A percentile compares a stretch with the other conserved stretches of the same genome.
phyloP scores from a whole-genome alignment of 1,140 invertebrate genomes.

The Camponotus floridanus region DNA sequence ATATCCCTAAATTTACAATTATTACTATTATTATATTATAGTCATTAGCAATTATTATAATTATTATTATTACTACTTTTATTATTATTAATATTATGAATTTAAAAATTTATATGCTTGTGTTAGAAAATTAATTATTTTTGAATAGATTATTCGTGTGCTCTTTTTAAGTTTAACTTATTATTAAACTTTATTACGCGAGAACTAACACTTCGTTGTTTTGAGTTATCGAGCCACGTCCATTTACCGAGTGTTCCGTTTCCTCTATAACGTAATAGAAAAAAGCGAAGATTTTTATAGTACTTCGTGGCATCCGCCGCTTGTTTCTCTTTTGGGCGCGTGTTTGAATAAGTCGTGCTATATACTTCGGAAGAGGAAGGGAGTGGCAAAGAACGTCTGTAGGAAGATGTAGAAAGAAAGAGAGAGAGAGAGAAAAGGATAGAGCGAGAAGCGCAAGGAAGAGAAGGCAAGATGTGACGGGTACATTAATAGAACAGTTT shows the following conservation, averaged over 20 bases:
- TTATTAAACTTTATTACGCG: background rate
- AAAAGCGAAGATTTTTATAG: conserved; percentile 51
- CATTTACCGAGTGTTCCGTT: conserved; percentile 65
- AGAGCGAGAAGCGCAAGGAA: conserved; percentile 40
- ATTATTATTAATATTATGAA: background rate
- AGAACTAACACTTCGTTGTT: background rate
- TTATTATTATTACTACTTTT: background rate
- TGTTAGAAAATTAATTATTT: background rate
- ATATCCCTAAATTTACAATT: background rate
- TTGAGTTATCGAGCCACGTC: background rate
- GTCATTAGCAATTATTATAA: background rate
- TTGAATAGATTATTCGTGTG: background rate
- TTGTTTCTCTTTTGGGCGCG: conserved; percentile 63
- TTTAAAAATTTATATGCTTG: background rate
- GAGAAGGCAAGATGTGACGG: conserved; percentile 65
- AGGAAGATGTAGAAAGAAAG: conserved; percentile 17
- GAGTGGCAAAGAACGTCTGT: conserved; percentile 23
- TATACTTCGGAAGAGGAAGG: conserved; percentile 36
- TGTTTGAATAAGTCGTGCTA: conserved; percentile 69
- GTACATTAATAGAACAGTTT: conserved; percentile 79
- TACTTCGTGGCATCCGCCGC: conserved; percentile 57
- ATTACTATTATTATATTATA: background rate
- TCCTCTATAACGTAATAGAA: conserved; percentile 42
- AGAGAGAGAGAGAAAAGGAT: conserved; percentile 49
- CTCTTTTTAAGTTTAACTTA: background rate